Evolutionary conservation across 2,888 invertebrate species (phyloP).

Genomic region (Poecilus cupreus): DNA sequence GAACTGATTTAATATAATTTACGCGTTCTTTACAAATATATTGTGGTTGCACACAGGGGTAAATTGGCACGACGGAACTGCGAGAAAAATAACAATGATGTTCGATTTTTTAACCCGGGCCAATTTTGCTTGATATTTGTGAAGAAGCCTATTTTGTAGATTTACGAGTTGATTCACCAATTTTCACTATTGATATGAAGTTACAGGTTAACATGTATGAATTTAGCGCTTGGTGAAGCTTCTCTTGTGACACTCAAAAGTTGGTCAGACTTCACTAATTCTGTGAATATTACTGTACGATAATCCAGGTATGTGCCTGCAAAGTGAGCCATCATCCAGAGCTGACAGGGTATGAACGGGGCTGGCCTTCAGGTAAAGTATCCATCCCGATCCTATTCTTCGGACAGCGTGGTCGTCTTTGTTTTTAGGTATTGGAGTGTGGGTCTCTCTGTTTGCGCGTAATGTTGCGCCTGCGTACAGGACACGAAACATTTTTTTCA

Average conservation of each 20-base stretch:
- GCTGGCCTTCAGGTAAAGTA: slow-evolving; percentile 71
- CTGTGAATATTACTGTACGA: slow-evolving; percentile 72
- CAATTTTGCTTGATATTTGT: slow-evolving; percentile 46
- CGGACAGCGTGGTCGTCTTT: slow-evolving; percentile 65
- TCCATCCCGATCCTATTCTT: slow-evolving; percentile 68
- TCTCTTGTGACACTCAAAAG: slow-evolving; percentile 50
- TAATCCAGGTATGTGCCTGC: slow-evolving; percentile 71
- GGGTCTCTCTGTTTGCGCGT: slow-evolving; percentile 68
- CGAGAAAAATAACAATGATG: background rate
- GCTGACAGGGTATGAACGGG: slow-evolving; percentile 68
- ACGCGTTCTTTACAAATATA: slow-evolving; percentile 51
- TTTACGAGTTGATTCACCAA: slow-evolving; percentile 57
- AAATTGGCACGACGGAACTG: background rate
- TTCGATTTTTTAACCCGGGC: background rate
- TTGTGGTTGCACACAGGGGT: background rate
- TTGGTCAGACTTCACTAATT: slow-evolving; percentile 66
- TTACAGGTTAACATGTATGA: slow-evolving; percentile 55
- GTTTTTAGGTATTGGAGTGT: slow-evolving; percentile 71
- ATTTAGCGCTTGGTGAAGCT: slow-evolving; percentile 53
- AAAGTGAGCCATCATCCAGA: slow-evolving; percentile 67
- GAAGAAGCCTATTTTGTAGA: slow-evolving; percentile 40
- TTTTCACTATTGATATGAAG: slow-evolving; percentile 53
- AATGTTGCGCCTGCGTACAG: slow-evolving; percentile 66
- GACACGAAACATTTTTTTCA: slow-evolving; percentile 37
- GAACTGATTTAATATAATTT: slow-evolving; percentile 21